These are phyloP conservation scores for Syrista parreyssii DNA, from an alignment of 2,888 invertebrate genomes.

Conservation along the genomic window DNA sequence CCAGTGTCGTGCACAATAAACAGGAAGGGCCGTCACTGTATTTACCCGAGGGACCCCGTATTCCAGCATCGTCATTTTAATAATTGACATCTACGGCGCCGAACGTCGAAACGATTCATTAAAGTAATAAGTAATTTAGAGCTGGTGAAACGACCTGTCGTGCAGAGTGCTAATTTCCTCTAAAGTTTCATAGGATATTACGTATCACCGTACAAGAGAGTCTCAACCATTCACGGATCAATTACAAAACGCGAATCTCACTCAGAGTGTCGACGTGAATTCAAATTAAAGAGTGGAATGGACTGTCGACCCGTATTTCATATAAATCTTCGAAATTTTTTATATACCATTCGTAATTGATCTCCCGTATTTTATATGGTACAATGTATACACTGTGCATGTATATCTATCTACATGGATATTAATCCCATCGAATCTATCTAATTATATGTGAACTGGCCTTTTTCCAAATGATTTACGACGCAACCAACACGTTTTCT, in stretches of 20 bases:
- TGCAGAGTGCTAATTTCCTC: neutral
- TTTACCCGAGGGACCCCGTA: neutral
- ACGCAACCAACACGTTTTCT: neutral
- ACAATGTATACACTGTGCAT: neutral
- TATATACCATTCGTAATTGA: neutral
- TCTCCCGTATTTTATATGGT: neutral
- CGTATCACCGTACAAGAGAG: neutral
- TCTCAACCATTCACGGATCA: neutral
- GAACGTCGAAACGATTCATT: neutral
- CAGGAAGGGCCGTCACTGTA: neutral
- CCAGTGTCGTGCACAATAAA: neutral
- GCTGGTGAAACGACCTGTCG: neutral
- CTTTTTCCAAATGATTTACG: constrained; percentile 1
- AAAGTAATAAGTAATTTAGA: neutral
- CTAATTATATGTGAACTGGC: neutral
- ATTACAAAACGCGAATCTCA: neutral
- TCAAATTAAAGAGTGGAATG: neutral
- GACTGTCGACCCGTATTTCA: neutral
- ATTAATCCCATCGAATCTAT: neutral
- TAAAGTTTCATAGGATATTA: neutral
- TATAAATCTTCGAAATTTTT: neutral
- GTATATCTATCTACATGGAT: neutral
- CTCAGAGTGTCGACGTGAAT: neutral
- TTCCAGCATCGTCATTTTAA: neutral
- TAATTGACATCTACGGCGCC: too few species aligned